Percentiles rank a stretch among this genome's conserved stretches.
phyloP scores from a whole-genome alignment of 1,140 invertebrate species.

The Penaeus indicus region DNA sequence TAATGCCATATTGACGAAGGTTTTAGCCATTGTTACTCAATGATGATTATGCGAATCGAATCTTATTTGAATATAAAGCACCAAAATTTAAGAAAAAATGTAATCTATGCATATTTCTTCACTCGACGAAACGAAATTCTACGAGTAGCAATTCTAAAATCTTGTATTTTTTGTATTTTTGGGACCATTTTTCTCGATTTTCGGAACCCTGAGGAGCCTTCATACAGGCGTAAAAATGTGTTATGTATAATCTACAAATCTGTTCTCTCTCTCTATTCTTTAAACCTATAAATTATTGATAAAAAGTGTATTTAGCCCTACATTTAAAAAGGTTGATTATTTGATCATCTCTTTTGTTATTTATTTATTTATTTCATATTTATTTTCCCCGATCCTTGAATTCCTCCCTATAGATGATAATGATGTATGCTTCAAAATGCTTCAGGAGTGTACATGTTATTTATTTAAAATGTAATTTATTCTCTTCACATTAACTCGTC shows the following conservation, averaged over 20 bases:
- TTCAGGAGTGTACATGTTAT: conserved; percentile 15
- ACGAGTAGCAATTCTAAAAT: too few species aligned
- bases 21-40: conserved; percentile 2
- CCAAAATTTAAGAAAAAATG: too few species aligned
- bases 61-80: neutral
- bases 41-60: too few species aligned
- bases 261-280: too few species aligned
- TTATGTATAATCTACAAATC: too few species aligned
- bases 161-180: too few species aligned
- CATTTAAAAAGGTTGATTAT: neutral
- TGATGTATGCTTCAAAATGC: neutral
- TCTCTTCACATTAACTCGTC: conserved; percentile 39
- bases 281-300: neutral
- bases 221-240: too few species aligned
- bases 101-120: too few species aligned
- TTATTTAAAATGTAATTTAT: conserved; percentile 35
- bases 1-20: conserved; percentile 51
- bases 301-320: neutral
- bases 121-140: too few species aligned
- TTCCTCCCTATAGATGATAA: conserved; percentile 19
- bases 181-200: too few species aligned
- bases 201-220: too few species aligned
- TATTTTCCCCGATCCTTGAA: neutral
- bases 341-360: neutral
- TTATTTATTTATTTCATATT: conserved; percentile 31